Evolutionary conservation across 2,113 vertebrate species (phyloP), one percentile per base, ranked within the genome.

Genomic region (Phrynocephalus versicolor): DNA sequence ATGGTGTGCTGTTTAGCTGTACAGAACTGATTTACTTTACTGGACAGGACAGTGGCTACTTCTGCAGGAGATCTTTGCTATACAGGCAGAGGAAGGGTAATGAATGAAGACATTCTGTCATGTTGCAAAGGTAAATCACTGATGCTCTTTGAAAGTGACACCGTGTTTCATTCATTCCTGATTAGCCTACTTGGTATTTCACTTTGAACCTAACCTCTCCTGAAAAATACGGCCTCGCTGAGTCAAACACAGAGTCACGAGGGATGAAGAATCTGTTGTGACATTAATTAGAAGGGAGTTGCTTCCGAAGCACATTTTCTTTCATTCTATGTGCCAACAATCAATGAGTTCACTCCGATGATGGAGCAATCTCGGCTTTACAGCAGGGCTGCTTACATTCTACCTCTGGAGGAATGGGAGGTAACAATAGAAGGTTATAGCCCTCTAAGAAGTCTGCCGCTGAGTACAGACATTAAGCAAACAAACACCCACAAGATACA

Each of bases 251-350:
- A 45, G 41, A 87, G 62, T 67, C 71, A 90, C 84, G 9, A 1
- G n/a, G 83, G 70, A 69, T 89, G 87, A 89, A 81, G 69, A 78
- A 82, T 84, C 39, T 70, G 81, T 85, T 27, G 10, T 51, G 81
- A 51, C 45, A 73, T 41, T 94, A 90, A 92, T 93, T 87, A 84
- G 21, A 92, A 80, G 21, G 16, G 2, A 12, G 1, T 69, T 60
- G 18, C 23, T 79, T 90, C 73, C 25, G n/a, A 89, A 89, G 55
- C 65, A 85, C 79, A 84, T 85, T 76, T 70, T 7, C 15, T 55
- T 7, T 23, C 87, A 7, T 72, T 79, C 60, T 81, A 58, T 19
- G 60, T 21, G 58, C 35, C 82, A 30, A 2, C 27, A 86, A 90
- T 88, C 69, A 83, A 64, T 71, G 76, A 72, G 67, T 71, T 45